Evolutionary conservation across 2,888 invertebrate genomes (phyloP).

Genomic region (Oxycera nigricornis): DNA sequence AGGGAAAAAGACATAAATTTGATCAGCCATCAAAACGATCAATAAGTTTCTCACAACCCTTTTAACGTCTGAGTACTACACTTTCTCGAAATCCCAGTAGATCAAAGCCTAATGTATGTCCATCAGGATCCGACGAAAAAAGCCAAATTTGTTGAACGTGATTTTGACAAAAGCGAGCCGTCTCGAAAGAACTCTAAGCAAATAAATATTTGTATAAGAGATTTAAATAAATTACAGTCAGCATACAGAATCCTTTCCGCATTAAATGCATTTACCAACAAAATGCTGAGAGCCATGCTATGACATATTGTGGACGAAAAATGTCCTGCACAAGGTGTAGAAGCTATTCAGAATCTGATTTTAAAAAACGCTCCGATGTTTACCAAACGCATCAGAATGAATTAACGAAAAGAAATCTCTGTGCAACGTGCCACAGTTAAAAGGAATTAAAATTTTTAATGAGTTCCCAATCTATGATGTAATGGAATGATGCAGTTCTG

Average conservation of each 20-base stretch:
- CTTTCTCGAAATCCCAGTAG: no score
- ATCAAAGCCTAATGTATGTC: no score
- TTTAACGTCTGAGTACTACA: no score
- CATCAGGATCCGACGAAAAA: no score
- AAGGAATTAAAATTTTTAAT: slow-evolving; percentile 37
- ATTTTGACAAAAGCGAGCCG: slow-evolving; percentile 31
- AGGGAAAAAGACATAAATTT: no score
- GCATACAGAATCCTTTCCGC: slow-evolving; percentile 18
- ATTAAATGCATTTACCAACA: background rate
- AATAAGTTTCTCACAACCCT: no score
- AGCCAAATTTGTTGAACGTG: slow-evolving; percentile 37
- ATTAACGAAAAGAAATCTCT: background rate
- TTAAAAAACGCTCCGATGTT: slow-evolving; percentile 3
- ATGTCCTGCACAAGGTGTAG: background rate
- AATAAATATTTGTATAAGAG: slow-evolving; percentile 39
- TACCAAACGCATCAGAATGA: background rate
- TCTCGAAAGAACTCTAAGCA: background rate
- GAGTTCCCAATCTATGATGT: slow-evolving; percentile 5
- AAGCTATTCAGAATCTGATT: background rate
- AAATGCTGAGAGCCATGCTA: background rate
- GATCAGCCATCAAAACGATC: no score
- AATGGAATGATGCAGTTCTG: slow-evolving; percentile 28
- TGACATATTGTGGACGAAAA: background rate
- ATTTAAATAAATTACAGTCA: slow-evolving; percentile 41
- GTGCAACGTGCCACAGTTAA: slow-evolving; percentile 26